These are phyloP conservation scores for Dysdera silvatica DNA, from an alignment of 1,140 invertebrate species.

Conservation along the genomic window DNA sequence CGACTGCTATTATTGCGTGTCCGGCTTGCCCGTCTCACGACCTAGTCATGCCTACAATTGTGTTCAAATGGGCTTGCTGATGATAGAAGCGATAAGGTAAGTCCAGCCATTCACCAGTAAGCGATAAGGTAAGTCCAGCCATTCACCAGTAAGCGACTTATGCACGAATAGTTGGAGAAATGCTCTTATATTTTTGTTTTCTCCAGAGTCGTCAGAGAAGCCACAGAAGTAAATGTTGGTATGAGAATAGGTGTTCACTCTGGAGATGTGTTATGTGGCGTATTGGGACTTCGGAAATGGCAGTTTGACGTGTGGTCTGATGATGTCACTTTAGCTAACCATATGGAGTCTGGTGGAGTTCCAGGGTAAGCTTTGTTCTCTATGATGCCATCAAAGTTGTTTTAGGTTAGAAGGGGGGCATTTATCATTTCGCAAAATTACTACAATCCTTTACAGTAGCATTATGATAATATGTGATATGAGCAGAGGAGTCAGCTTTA, in stretches of 20 bases:
- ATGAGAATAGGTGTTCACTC: constrained; percentile 83
- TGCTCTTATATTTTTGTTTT: neutral
- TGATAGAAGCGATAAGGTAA: constrained; percentile 92
- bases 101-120: constrained; percentile 40
- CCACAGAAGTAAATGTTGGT: constrained; percentile 80
- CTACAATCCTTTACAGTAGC: no score
- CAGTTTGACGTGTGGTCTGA: constrained; percentile 55
- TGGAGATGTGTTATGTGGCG: constrained; percentile 49
- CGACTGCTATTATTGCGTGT: constrained; percentile 95
- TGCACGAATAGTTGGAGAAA: neutral
- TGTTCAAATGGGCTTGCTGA: constrained; percentile 91
- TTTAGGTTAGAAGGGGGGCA: no score
- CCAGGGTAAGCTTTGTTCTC: constrained; percentile 63
- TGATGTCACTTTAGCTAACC: constrained; percentile 81
- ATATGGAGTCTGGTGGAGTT: constrained; percentile 90
- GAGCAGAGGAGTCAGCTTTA: no score
- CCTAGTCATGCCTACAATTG: constrained; percentile 92
- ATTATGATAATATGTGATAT: no score
- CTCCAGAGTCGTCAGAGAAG: constrained; percentile 71
- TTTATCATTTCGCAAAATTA: no score
- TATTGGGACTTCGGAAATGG: constrained; percentile 49
- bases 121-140: constrained; percentile 66
- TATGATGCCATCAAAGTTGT: no score
- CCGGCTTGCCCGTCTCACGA: constrained; percentile 78
- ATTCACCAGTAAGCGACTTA: constrained; percentile 54